Evolutionary conservation across 2,113 vertebrate species (phyloP).

Genomic region (Ptychochromis oligacanthus): DNA sequence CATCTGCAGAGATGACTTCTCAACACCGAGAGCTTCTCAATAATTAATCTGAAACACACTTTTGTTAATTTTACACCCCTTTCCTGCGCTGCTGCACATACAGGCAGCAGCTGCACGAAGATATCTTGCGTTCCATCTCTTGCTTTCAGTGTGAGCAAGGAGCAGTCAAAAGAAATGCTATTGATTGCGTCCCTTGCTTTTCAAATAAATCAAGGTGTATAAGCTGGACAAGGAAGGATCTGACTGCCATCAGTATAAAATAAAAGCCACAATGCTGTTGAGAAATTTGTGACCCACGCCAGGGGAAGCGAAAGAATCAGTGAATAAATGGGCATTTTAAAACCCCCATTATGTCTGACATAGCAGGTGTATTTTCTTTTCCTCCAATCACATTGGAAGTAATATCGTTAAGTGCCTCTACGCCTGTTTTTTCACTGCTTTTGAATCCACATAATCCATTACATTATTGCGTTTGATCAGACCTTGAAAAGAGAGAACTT

Average conservation of each 20-base stretch:
- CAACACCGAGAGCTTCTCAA: conserved; percentile 15
- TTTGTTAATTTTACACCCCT: conserved; percentile 45
- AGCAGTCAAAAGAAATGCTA: neutral
- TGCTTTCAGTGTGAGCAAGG: neutral
- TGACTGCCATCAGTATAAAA: conserved; percentile 1
- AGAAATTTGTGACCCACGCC: neutral
- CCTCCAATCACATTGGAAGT: conserved; percentile 18
- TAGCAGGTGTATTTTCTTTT: conserved; percentile 26
- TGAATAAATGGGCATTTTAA: conserved; percentile 3
- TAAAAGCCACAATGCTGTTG: conserved; percentile 3
- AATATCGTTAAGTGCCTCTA: conserved; percentile 47
- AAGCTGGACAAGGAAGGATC: neutral
- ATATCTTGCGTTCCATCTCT: neutral
- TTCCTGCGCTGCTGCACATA: neutral
- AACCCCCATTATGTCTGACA: conserved; percentile 16
- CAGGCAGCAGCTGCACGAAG: neutral
- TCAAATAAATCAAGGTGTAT: neutral
- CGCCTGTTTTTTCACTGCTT: conserved; percentile 7
- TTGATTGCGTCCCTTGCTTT: conserved; percentile 12
- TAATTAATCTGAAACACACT: conserved; percentile 32
- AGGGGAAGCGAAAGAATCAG: neutral
- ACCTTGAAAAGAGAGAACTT: conserved; percentile 30
- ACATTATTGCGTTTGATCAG: conserved; percentile 33
- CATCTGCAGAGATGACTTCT: conserved; percentile 11
- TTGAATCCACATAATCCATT: conserved; percentile 29